phyloP scores from a whole-genome alignment of 2,888 invertebrate genomes.

The Lasioglossum villosulum region DNA sequence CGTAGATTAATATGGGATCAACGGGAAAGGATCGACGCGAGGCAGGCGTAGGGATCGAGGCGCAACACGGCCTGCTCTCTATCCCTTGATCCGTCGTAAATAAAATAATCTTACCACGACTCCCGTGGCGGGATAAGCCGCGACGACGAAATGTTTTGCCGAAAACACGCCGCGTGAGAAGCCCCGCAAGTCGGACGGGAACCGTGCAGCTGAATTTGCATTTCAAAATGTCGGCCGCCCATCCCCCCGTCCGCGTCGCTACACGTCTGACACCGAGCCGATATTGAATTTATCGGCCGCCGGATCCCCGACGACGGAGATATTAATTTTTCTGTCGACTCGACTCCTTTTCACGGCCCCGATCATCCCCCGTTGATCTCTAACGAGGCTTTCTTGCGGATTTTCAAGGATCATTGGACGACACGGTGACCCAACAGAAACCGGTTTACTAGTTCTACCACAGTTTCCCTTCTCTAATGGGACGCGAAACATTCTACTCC shows the following conservation, averaged over 20 bases:
- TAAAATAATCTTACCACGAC: conserved; percentile 1
- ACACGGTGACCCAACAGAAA: neutral
- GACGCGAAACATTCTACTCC: no score
- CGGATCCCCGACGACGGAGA: neutral
- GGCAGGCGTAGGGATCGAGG: neutral
- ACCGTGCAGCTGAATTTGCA: conserved; percentile 15
- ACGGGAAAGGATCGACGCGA: neutral
- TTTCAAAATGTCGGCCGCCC: conserved; percentile 15
- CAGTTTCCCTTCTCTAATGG: no score
- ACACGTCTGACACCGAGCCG: conserved; percentile 14
- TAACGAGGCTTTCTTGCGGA: neutral
- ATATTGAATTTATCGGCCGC: conserved; percentile 13
- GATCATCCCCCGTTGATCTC: neutral
- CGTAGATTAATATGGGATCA: conserved; percentile 45
- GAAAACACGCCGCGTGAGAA: neutral
- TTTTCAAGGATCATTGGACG: neutral
- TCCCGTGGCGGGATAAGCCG: neutral
- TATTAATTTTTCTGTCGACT: conserved; percentile 15
- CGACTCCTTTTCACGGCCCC: neutral
- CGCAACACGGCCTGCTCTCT: neutral
- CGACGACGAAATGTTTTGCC: conserved; percentile 3
- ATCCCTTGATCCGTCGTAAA: conserved; percentile 10
- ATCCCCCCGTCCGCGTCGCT: neutral
- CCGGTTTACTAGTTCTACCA: no score
- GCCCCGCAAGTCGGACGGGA: neutral